Evolutionary conservation across 2,888 invertebrate genomes (phyloP).

Genomic region (Nematopogon swammerdamellus): DNA sequence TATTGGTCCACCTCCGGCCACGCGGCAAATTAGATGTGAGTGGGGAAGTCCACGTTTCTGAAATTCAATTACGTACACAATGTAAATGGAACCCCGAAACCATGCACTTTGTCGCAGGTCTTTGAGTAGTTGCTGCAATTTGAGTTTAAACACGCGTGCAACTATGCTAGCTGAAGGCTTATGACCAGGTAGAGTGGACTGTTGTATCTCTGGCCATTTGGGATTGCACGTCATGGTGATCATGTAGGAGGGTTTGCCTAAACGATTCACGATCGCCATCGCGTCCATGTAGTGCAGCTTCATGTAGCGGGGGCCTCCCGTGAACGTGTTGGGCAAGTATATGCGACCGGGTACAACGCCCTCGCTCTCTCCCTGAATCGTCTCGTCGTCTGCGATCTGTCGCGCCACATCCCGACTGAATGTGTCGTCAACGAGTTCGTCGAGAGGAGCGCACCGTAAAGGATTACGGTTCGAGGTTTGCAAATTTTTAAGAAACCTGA

Average conservation of each 20-base stretch:
- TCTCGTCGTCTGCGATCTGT: neutral
- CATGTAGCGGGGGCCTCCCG: slow-evolving; percentile 7
- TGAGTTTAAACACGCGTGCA: neutral
- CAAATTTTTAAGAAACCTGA: no score
- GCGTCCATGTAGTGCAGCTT: slow-evolving; percentile 6
- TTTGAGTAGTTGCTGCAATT: neutral
- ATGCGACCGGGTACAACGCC: slow-evolving; percentile 4
- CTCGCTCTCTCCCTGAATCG: slow-evolving; percentile 2
- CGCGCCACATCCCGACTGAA: no score
- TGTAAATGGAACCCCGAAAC: slow-evolving; percentile 5
- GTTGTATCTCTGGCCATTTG: slow-evolving; percentile 5
- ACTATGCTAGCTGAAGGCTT: neutral
- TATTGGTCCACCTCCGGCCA: slow-evolving; percentile 9
- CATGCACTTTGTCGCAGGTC: neutral
- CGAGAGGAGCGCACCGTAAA: neutral
- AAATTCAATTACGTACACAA: slow-evolving; percentile 7
- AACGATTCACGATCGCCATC: slow-evolving; percentile 6
- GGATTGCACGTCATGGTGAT: slow-evolving; percentile 4
- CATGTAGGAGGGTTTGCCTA: slow-evolving; percentile 5
- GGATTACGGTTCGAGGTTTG: neutral
- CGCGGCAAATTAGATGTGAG: slow-evolving; percentile 6
- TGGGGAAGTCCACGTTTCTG: slow-evolving; percentile 7
- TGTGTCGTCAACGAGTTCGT: neutral
- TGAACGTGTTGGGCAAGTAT: slow-evolving; percentile 6
- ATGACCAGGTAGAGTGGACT: slow-evolving; percentile 2